Base-by-base conservation (phyloP, 2,888 invertebrate species). In the Hyposoter dolosus region DNA sequence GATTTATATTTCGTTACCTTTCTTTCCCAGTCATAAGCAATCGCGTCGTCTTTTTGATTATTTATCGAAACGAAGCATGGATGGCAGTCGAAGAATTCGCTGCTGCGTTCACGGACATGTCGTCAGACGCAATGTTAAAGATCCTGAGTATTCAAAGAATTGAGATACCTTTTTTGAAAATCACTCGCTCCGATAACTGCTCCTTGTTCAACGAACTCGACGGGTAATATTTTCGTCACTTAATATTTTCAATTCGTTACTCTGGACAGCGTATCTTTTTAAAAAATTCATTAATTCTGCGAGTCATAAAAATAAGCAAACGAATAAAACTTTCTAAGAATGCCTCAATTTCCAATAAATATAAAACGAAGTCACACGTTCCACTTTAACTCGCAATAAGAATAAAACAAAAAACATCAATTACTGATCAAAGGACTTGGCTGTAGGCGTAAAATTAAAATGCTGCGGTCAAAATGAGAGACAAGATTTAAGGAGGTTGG, bases 51-150 rank as follows among this genome's bases (percentile, higher is more conserved):
- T 90, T 89, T 50, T 19, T 92, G 76, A 89, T 93, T 83, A 87
- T 90, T 43, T 86, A 90, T 40, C 74, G 88, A 32, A 78, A 85
- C 0, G 81, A 89, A 32, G 92, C 92, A 7, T 93, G 92, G 92
- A 45, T 92, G 12, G 82, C 88, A 7, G 75, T 87, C 1, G 83
- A 88, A 5, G 92, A 93, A 79, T 90, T 93, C 43, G 82, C 90
- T 2, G 45, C 88, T 40, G 79, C 63, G 0, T 92, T 93, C 53
- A 92, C 91, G 0, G 77, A 47, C 35, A 77, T 82, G 6, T 83
- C 66, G 5, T 10, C 77, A 79, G 78, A 77, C 50, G 9, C 72
- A 1, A 60, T 90, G 72, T n/a, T 90, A 0, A 81, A 88, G 9
- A 43, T 88, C 6, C 68, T 92, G 9, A 15, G 85, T 4, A 63